Evolutionary conservation across 2,888 invertebrate species (phyloP).

Genomic region (Torymus tubicola): DNA sequence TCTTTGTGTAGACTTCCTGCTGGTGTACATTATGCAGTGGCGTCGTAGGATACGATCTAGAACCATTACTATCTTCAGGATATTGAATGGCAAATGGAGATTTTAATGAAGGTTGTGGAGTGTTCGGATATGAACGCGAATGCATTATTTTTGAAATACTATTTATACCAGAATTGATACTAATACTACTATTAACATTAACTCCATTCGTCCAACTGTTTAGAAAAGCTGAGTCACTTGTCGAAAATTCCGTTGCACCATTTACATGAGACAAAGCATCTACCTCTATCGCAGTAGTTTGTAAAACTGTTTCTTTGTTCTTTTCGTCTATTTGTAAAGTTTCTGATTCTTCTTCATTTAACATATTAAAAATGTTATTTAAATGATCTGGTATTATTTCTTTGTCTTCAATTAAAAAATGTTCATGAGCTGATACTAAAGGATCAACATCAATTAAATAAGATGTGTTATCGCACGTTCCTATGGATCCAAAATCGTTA

Average conservation of each 20-base stretch:
- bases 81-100: slow-evolving; percentile 63
- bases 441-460: slow-evolving; percentile 71
- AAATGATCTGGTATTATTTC: slow-evolving; percentile 80
- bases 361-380: slow-evolving; percentile 82
- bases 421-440: slow-evolving; percentile 69
- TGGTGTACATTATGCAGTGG: slow-evolving; percentile 78
- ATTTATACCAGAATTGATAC: neutral
- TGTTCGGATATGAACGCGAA: slow-evolving; percentile 75
- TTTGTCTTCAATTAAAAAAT: slow-evolving; percentile 72
- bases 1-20: slow-evolving; percentile 67
- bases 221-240: slow-evolving; percentile 65
- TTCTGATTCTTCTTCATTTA: slow-evolving; percentile 75
- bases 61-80: slow-evolving; percentile 73
- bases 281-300: slow-evolving; percentile 63
- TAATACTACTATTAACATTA: neutral
- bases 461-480: slow-evolving; percentile 79
- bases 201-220: slow-evolving; percentile 62
- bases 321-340: slow-evolving; percentile 53
- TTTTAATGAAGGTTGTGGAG: slow-evolving; percentile 71
- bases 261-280: slow-evolving; percentile 65
- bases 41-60: slow-evolving; percentile 88
- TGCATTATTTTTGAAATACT: slow-evolving; percentile 70
- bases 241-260: slow-evolving; percentile 62
- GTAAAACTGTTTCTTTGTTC: slow-evolving; percentile 62
- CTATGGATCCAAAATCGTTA: slow-evolving; percentile 83